Conservation (phyloP, 1,140 invertebrate genomes). For the Rhynchophorus ferrugineus region DNA sequence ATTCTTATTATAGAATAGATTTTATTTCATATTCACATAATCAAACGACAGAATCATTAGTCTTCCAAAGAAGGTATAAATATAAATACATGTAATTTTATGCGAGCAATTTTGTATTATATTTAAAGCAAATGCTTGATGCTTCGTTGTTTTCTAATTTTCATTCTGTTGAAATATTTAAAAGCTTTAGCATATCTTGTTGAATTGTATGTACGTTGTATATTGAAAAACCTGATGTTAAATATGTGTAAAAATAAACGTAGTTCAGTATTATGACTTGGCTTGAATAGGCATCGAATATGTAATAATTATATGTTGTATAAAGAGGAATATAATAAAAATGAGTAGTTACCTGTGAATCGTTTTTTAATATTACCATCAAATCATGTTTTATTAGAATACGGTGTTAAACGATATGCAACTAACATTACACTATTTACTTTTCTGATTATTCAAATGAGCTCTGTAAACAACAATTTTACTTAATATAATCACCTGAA, state of each 20-base stretch:
- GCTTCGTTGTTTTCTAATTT: slow-evolving; percentile 1
- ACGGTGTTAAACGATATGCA: too few relatives aligned
- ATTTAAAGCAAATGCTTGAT: too few relatives aligned
- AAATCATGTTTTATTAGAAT: too few relatives aligned
- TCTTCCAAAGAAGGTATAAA: neutral
- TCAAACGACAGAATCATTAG: neutral
- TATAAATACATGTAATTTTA: neutral
- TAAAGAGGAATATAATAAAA: slow-evolving; percentile 1
- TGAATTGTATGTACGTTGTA: neutral
- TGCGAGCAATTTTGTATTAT: too few relatives aligned
- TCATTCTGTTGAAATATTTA: neutral
- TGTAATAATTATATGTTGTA: neutral
- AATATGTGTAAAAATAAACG: neutral
- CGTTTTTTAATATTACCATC: too few relatives aligned
- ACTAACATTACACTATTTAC: too few relatives aligned
- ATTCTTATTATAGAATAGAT: too few relatives aligned
- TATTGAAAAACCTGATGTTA: neutral
- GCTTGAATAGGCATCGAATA: slow-evolving; percentile 2
- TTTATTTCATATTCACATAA: neutral
- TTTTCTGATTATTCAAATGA: too few relatives aligned
- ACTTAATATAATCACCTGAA: too few relatives aligned
- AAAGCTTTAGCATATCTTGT: neutral
- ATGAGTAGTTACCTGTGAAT: neutral
- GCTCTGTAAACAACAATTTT: too few relatives aligned
- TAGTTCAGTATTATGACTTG: too few relatives aligned